Base-by-base conservation (phyloP, 1,140 invertebrate genomes). In the Subanguina moxae region DNA sequence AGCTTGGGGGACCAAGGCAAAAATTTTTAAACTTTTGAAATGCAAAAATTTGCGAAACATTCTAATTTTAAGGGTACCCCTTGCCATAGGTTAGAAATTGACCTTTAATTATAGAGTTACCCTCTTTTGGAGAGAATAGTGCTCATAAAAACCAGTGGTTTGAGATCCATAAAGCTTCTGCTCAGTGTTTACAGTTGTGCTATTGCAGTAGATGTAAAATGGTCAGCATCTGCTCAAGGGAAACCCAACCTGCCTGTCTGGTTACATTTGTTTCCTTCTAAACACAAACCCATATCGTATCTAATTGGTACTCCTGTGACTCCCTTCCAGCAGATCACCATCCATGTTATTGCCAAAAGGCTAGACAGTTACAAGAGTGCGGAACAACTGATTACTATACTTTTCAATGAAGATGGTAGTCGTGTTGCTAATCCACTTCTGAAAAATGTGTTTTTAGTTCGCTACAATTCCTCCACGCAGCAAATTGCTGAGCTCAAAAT, bases 141-240 rank as follows among this genome's bases (percentile, higher is more conserved):
- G n/a, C n/a, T n/a, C n/a, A n/a, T n/a, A 38, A 38, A 38, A 38
- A 38, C 11, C 3, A 38, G 32, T 5, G 3, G 32, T 38, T 38
- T 38, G 32, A 38, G 32, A n/a, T n/a, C n/a, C 32, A 38, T 38
- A 11, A 38, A 11, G 3, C 11, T 5, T 3, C 11, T 38, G 32
- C 11, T 38, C 32, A 11, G 3, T 38, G 32, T 38, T 38, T 38
- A 38, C 3, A 38, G 32, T 38, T 11, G 32, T 19, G n/a, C 46
- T n/a, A n/a, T 70, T 71, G 42, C 25, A 80, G 78, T 80, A n/a
- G 70, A 81, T 52, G 78, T 80, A n/a, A 80, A 83, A 73, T 80
- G 78, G 78, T 65, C 74, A 46, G 78, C 78, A 3, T 82, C 80
- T 15, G 43, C 73, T 19, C 76, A 73, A 48, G 78, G 81, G 3